phyloP scores from a whole-genome alignment of 2,797 vertebrate genomes.

The Hippocampus kuda region DNA sequence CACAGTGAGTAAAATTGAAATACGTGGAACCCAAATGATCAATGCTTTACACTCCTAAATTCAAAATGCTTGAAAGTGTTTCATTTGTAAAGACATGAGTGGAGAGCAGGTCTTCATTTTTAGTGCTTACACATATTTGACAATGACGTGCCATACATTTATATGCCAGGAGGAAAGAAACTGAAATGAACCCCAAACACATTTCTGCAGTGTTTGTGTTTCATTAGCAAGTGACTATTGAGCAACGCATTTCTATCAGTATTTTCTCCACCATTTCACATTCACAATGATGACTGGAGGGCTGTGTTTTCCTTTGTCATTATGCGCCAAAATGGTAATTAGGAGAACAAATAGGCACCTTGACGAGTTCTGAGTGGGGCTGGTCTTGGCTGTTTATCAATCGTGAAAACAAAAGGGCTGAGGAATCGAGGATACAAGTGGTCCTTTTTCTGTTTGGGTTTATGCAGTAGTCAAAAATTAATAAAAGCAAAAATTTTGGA shows the following conservation, averaged over 20 bases:
- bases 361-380: background rate
- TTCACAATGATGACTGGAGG: background rate
- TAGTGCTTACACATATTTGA: background rate
- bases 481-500: background rate
- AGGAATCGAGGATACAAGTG: background rate
- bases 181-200: conserved; percentile 1
- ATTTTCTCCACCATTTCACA: conserved; percentile 7
- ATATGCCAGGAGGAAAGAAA: background rate
- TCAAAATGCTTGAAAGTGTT: background rate
- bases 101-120: background rate
- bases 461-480: background rate
- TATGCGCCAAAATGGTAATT: conserved; percentile 3
- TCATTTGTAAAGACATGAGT: background rate
- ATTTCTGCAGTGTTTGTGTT: background rate
- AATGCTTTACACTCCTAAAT: too few species aligned
- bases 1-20: background rate
- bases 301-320: conserved; percentile 2
- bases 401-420: background rate
- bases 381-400: conserved; percentile 1
- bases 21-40: too few species aligned
- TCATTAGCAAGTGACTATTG: conserved; percentile 1
- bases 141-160: background rate
- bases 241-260: background rate
- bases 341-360: conserved; percentile 1
- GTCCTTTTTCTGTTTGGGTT: background rate